A percentile compares a stretch with the other conserved stretches of the same genome.
Evolutionary conservation across 2,113 vertebrate genomes (phyloP).

Genomic region (Neodon shergylaensis): DNA sequence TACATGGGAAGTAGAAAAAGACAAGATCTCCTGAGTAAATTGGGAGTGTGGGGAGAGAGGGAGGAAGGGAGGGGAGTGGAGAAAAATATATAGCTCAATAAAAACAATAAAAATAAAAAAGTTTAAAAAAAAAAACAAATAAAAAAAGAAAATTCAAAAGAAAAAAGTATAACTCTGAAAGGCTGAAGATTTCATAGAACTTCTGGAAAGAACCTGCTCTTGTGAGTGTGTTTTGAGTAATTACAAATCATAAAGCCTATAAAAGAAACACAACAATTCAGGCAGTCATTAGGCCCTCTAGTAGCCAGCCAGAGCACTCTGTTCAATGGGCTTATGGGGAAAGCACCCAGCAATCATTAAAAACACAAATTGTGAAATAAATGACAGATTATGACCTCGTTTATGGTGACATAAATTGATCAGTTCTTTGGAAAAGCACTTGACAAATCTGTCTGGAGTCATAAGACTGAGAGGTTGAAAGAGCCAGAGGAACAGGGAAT

Average conservation of each 20-base stretch:
- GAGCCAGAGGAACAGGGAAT: background rate
- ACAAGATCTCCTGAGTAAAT: too few relatives aligned
- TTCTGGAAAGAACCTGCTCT: background rate
- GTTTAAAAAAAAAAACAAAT: too few relatives aligned
- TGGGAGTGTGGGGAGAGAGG: too few relatives aligned
- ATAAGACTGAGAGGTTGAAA: background rate
- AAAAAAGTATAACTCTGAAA: background rate
- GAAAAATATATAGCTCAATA: too few relatives aligned
- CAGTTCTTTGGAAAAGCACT: constrained; percentile 35
- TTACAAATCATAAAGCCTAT: constrained; percentile 45
- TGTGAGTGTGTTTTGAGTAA: constrained; percentile 38
- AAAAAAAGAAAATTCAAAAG: too few relatives aligned
- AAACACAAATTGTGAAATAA: background rate
- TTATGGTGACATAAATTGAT: background rate
- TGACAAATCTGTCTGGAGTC: background rate
- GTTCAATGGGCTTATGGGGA: background rate
- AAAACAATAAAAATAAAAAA: too few relatives aligned
- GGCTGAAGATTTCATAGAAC: background rate
- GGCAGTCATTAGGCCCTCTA: background rate
- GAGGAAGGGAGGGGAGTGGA: too few relatives aligned
- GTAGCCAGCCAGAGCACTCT: background rate
- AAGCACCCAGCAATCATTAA: constrained; percentile 16
- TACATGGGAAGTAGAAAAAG: too few relatives aligned
- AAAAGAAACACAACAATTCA: background rate
- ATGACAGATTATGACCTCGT: background rate